Conservation (phyloP, 2,113 vertebrate species). For the Gymnobelideus leadbeateri region DNA sequence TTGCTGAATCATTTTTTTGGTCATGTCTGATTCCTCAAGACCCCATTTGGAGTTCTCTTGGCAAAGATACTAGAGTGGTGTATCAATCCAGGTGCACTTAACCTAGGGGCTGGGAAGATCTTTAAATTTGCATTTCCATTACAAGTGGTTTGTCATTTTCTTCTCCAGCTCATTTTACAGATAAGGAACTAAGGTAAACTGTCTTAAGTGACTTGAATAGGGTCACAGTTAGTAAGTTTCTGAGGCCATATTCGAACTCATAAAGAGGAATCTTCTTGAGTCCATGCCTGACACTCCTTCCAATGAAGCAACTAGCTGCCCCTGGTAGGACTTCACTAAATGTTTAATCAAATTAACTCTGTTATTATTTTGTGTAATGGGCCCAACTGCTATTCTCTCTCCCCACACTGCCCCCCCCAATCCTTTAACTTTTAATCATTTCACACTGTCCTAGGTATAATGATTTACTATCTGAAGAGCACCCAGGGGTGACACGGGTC, state of each 20-base stretch:
- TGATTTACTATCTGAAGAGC: not conserved
- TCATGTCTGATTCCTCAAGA: not conserved
- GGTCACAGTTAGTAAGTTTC: not conserved
- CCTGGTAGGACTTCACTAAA: too few relatives aligned
- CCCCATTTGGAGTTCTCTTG: not conserved
- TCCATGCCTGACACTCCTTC: not conserved
- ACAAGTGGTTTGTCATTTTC: not conserved
- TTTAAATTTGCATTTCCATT: too few relatives aligned
- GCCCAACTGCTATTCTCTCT: not conserved
- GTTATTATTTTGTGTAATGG: not conserved
- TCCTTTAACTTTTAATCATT: not conserved
- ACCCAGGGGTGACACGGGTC: not conserved
- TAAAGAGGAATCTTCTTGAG: not conserved
- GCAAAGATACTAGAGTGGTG: not conserved
- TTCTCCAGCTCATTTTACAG: not conserved
- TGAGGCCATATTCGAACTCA: not conserved
- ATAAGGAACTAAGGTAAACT: not conserved
- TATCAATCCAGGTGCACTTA: too few relatives aligned
- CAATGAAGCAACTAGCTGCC: not conserved
- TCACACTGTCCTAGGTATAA: not conserved
- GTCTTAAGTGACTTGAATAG: fast-evolving
- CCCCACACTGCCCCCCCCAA: too few relatives aligned
- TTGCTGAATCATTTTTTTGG: not conserved
- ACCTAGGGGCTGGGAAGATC: too few relatives aligned
- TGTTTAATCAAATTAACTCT: not conserved